Evolutionary conservation across 2,113 vertebrate genomes (phyloP), one percentile per base, ranked within the genome.

Genomic region (Hippocampus zosterae): DNA sequence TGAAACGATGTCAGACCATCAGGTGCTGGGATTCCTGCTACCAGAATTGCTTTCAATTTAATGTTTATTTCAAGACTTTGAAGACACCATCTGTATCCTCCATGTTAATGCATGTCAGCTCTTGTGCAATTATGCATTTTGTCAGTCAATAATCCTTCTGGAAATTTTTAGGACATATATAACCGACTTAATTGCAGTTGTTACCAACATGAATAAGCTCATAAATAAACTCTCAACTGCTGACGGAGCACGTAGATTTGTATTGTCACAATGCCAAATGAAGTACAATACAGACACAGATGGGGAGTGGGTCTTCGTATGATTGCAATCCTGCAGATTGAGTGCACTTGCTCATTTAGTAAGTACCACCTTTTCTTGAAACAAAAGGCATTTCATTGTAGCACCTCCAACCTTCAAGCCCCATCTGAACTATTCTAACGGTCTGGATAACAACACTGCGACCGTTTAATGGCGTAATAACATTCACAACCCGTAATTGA

Each of bases 21-120:
- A 56, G 48, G 42, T 67, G 50, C 60, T 68, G 56, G 18, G 52
- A 71, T 70, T 71, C 53, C 57, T 76, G 60, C 29, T 60, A 57
- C 13, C 10, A 56, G n/a, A 70, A 68, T 19, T 57, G 18, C 56
- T 69, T 64, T 42, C 50, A 65, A 65, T 15, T 19, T 5, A 40
- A n/a, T 19, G 41, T 56, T 46, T 76, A 76, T 81, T 63, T 74
- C 50, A 52, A 71, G 46, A 69, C 55, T 72, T 70, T 80, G 52
- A 77, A 52, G 44, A 69, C 50, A 75, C 74, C 76, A 77, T 78
- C 76, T 75, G 74, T 79, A 66, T 50, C 76, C 44, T 76, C 56
- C 60, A 60, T 18, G 63, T 41, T 67, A 73, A 73, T 67, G 74
- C 72, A 79, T 53, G 73, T 59, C 50, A 76, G 33, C 68, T 62